Evolutionary conservation across 2,113 vertebrate species (phyloP).

Genomic region (Drymodes brunneopygia): DNA sequence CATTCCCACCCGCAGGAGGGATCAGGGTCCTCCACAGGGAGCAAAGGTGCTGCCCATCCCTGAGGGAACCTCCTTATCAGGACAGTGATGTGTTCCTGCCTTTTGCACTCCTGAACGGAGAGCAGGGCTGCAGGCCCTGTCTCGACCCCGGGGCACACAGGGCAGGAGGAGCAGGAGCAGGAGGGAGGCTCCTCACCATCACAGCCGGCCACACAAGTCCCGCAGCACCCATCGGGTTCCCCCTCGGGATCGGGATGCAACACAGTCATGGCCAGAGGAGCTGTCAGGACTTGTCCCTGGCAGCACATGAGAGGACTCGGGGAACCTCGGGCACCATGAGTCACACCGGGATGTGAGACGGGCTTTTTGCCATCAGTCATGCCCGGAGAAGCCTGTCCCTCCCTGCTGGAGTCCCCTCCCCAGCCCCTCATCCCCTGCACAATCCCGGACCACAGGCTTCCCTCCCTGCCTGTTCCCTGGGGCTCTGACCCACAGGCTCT

Average conservation of each 20-base stretch:
- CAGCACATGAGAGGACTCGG: background rate
- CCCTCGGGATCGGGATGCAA: background rate
- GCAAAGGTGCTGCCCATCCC: background rate
- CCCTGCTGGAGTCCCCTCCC: background rate
- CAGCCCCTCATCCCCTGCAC: background rate
- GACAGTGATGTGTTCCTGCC: background rate
- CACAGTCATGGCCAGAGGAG: background rate
- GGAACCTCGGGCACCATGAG: background rate
- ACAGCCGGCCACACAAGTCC: background rate
- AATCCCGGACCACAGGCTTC: background rate
- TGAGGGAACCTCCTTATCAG: background rate
- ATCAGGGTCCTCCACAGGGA: rapidly evolving
- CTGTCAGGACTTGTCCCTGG: background rate
- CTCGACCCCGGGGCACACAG: background rate
- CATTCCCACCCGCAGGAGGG: rapidly evolving
- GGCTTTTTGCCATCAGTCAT: background rate
- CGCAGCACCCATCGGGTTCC: background rate
- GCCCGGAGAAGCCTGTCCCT: background rate
- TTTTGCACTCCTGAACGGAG: background rate
- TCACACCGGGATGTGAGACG: background rate
- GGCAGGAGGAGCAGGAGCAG: background rate
- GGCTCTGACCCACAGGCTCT: background rate
- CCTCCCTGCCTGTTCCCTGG: background rate
- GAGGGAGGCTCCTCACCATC: background rate
- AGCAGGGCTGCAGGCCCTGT: background rate